Evolutionary conservation across 2,113 vertebrate genomes (phyloP), one percentile per base, ranked within the genome.

Genomic region (Agapornis roseicollis): DNA sequence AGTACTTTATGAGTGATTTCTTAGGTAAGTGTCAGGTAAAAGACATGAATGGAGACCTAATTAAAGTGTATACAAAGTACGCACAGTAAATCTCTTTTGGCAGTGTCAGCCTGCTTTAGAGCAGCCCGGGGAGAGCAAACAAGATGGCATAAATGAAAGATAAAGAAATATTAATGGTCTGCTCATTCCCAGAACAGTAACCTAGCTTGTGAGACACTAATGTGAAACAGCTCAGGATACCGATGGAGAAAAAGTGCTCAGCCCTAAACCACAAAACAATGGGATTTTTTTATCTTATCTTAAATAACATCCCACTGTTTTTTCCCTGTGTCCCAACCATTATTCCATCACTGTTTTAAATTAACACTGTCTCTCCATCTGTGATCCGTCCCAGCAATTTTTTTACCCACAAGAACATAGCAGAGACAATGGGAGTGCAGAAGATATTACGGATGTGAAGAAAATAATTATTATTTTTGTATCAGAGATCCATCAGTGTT

Each of bases 1-100:
- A 12, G 93, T 87, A 44, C 53, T 96, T 95, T 94, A 94, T 96
- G 96, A 97, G 94, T 97, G 96, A 95, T 96, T 96, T 96, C 96
- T 97, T 96, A 88, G 78, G 89, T 88, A 94, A 93, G 90, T 84
- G 93, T 94, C 95, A 95, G 89, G 85, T 86, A 80, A 92, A 76
- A 92, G 93, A 85, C 96, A 97, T 72, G 95, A 95, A 94, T 85
- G 72, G 96, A 92, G 90, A 89, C 87, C 95, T 95, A 95, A 97
- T 97, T 97, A 94, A 96, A 95, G 85, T 41, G 82, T 89, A 88
- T 74, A 93, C 89, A 88, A 95, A 95, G 95, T 22, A 74, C 89
- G 77, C 0, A 7, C 91, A 83, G 63, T 97, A 97, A 96, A 97
- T 97, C 95, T 95, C 94, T 92, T 92, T 84, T 64, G 87, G 89